A percentile compares a stretch with the other conserved stretches of the same genome.
These are phyloP conservation scores for Hirtodrosophila trivittata DNA, from an alignment of 2,888 invertebrate species.

Conservation along the genomic window DNA sequence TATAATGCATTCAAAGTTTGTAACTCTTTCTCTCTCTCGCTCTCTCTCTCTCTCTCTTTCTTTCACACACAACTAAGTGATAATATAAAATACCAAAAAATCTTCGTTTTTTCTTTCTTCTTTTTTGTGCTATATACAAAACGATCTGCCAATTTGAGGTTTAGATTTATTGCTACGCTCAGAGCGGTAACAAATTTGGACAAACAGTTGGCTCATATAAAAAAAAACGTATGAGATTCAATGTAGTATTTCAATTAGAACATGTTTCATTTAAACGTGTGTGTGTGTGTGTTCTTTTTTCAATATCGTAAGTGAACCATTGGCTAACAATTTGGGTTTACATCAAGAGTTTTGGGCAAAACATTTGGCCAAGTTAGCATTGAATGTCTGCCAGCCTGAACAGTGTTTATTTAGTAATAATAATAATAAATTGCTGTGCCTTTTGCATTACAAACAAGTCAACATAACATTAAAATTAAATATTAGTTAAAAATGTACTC, in stretches of 20 bases:
- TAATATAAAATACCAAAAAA: not conserved
- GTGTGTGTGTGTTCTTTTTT: too few relatives aligned
- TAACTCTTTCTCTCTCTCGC: constrained; percentile 23
- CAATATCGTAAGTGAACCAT: too few relatives aligned
- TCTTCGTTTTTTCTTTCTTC: not conserved
- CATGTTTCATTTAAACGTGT: too few relatives aligned
- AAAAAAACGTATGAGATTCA: too few relatives aligned
- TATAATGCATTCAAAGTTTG: constrained; percentile 46
- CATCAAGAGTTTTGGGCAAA: not conserved
- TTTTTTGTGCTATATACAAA: constrained; percentile 51
- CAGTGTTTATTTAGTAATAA: constrained; percentile 21
- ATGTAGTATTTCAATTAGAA: too few relatives aligned
- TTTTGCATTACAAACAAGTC: constrained; percentile 82
- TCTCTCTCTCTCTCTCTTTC: not conserved
- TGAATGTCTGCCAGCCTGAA: constrained; percentile 1
- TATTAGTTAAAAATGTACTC: constrained; percentile 57
- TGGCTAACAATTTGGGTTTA: too few relatives aligned
- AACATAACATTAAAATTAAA: constrained; percentile 79
- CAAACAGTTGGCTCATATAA: too few relatives aligned
- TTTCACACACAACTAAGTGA: not conserved
- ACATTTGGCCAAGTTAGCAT: not conserved
- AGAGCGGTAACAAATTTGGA: constrained; percentile 13
- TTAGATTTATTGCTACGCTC: constrained; percentile 40
- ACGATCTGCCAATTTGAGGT: constrained; percentile 48
- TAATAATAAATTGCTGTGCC: constrained; percentile 57